Evolutionary conservation across 2,797 vertebrate species (phyloP).

Genomic region (Fundulus diaphanus): DNA sequence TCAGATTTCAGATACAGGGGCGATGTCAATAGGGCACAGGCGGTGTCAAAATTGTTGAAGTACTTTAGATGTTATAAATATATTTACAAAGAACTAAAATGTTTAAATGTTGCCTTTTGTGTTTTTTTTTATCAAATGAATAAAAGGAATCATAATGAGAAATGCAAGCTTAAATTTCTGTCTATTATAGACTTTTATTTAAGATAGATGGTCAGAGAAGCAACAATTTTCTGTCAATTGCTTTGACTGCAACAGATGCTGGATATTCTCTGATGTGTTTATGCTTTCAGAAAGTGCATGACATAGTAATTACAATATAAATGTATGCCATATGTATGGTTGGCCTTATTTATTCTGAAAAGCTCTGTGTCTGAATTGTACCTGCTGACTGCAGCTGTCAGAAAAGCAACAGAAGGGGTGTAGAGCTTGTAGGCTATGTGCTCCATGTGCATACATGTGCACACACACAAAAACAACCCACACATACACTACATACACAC

Average conservation of each 20-base stretch:
- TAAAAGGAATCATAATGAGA: too few species aligned
- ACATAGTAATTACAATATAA: conserved; percentile 8
- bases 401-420: conserved; percentile 54
- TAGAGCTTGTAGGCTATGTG: conserved; percentile 57
- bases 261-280: not conserved
- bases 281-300: not conserved
- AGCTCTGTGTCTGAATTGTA: conserved; percentile 3
- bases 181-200: not conserved
- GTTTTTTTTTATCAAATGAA: too few species aligned
- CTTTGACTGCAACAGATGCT: not conserved
- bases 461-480: conserved; percentile 8
- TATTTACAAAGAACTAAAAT: not conserved
- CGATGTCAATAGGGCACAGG: not conserved
- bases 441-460: conserved; percentile 40
- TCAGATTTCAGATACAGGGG: not conserved
- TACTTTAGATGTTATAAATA: not conserved
- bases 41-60: too few species aligned
- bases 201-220: not conserved
- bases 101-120: not conserved
- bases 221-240: not conserved
- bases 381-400: conserved; percentile 28
- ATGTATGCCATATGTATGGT: conserved; percentile 2
- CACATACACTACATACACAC: not conserved
- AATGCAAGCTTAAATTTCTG: not conserved
- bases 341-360: conserved; percentile 19